Percentiles rank a stretch among this genome's conserved stretches.
Conservation (phyloP, 2,797 vertebrate genomes). For the Microctenopoma stevenorrisi region DNA sequence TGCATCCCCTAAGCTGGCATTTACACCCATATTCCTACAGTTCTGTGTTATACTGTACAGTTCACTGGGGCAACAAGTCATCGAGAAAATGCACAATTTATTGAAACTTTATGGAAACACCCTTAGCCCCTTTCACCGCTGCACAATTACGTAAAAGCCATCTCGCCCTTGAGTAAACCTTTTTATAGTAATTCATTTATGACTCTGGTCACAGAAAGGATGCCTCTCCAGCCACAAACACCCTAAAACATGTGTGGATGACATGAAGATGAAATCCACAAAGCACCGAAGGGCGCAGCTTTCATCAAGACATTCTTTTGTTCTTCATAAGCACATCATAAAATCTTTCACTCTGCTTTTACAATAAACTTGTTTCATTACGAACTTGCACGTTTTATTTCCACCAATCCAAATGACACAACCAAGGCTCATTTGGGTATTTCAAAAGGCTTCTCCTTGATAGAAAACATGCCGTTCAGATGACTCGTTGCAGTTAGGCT, state of each 20-base stretch:
- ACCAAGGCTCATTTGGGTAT: constrained; percentile 61
- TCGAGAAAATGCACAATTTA: constrained; percentile 79
- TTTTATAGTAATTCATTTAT: constrained; percentile 82
- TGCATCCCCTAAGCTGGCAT: constrained; percentile 42
- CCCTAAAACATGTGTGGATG: constrained; percentile 79
- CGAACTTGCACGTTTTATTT: constrained; percentile 58
- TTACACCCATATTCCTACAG: constrained; percentile 51
- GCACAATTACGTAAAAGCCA: constrained; percentile 81
- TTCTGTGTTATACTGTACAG: constrained; percentile 20
- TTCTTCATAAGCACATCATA: constrained; percentile 78
- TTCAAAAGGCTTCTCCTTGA: constrained; percentile 47
- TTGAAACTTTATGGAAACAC: constrained; percentile 80
- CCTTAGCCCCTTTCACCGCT: constrained; percentile 72
- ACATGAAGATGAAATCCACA: constrained; percentile 69
- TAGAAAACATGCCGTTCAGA: constrained; percentile 57
- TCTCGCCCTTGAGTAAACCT: constrained; percentile 74
- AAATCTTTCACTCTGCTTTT: constrained; percentile 75
- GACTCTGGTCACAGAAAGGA: constrained; percentile 75
- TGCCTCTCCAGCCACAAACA: constrained; percentile 80
- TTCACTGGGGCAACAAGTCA: constrained; percentile 71
- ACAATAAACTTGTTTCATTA: constrained; percentile 81
- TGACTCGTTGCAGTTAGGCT: constrained; percentile 26
- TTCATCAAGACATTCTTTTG: constrained; percentile 63
- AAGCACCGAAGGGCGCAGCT: constrained; percentile 67
- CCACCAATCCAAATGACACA: constrained; percentile 48